phyloP scores from a whole-genome alignment of 1,140 invertebrate genomes.

The Globodera ellingtonae region DNA sequence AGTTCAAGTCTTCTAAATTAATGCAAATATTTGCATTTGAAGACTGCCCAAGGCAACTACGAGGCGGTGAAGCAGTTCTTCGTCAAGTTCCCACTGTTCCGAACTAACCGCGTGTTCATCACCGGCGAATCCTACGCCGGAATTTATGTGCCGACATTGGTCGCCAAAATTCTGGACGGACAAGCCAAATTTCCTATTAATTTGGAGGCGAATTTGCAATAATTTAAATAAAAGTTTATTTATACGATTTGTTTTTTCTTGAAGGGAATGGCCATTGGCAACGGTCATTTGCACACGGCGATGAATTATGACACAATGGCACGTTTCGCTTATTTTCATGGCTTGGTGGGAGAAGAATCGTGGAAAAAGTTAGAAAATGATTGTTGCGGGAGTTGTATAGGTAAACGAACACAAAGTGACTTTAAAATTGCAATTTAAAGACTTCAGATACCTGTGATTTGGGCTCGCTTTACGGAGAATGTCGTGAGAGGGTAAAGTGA shows the following conservation, averaged over 20 bases:
- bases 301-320: constrained; percentile 50
- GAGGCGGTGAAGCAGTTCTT: constrained; percentile 69
- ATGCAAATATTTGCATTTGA: background rate
- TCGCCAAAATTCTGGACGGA: constrained; percentile 63
- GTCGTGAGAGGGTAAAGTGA: background rate
- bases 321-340: constrained; percentile 55
- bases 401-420: background rate
- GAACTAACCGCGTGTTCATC: constrained; percentile 66
- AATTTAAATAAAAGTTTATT: constrained; percentile 8
- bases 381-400: constrained; percentile 41
- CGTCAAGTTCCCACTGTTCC: constrained; percentile 68
- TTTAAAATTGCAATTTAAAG: background rate
- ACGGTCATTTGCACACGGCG: constrained; percentile 22
- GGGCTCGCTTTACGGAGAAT: background rate
- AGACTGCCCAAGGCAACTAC: constrained; percentile 66
- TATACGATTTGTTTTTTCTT: constrained; percentile 18
- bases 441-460: background rate
- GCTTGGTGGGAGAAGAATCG: constrained; percentile 54
- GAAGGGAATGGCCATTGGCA: constrained; percentile 32
- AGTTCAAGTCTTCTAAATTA: no score
- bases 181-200: constrained; percentile 7
- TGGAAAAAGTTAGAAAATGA: constrained; percentile 53
- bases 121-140: constrained; percentile 67
- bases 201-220: constrained; percentile 9
- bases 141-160: constrained; percentile 68